Evolutionary conservation across 2,113 vertebrate species (phyloP), one percentile per base, ranked within the genome.

Genomic region (Collichthys lucidus): DNA sequence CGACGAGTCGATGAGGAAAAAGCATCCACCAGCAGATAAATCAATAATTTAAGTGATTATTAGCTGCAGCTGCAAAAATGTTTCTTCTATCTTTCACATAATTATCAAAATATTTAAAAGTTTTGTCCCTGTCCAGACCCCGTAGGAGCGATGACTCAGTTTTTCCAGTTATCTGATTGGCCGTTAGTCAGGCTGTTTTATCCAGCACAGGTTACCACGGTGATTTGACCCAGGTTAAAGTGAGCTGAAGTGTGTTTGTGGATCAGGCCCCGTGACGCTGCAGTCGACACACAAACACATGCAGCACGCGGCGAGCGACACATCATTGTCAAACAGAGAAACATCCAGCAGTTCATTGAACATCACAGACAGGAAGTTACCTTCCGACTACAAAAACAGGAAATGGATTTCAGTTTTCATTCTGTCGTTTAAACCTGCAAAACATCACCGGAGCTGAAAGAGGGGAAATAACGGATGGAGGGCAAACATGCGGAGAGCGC

Each of bases 311-410:
- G 24, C 62, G 63, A 55, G n/a, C 40, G 63, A 77, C n/a, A 81
- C 49, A 24, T 80, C 50, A 56, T 80, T 55, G 52, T 85, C 65
- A 50, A 20, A 20, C 31, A n/a, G 11, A 29, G 11, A 63, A 66
- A 63, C 35, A 56, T 80, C 50, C 57, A 80, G 82, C 80, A 47
- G 68, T 70, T 56, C 63, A 55, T 60, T 82, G 1, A 11, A 59
- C 64, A 20, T 57, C 57, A 55, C 53, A 7, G 49, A 67, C 24
- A 17, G 40, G 26, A 50, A 8, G 2, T 40, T 1, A 15, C 42
- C 40, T 15, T 40, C 46, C 22, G 35, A 76, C 50, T n/a, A 26
- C 11, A 14, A 62, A 68, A 70, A 40, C 35, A 35, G 8, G 9
- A n/a, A 20, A 20, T 40, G 3, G 5, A 31, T 19, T 10, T 1